Evolutionary conservation across 1,140 invertebrate species (phyloP), one percentile per base, ranked within the genome.

Genomic region (Bombus confusus): DNA sequence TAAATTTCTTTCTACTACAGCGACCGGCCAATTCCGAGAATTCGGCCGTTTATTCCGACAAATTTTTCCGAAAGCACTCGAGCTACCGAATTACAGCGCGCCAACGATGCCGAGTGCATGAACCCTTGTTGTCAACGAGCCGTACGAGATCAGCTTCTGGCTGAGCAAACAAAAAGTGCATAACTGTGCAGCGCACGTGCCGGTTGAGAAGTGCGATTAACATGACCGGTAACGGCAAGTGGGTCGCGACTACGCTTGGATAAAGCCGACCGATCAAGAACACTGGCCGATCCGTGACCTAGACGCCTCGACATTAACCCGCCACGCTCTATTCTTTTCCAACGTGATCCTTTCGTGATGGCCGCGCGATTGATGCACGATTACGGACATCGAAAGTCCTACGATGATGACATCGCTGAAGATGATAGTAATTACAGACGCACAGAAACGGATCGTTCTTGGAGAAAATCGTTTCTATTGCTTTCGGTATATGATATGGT

Each of bases 181-280:
- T 79, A 78, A 80, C 66, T 59, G 52, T 83, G 41, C 41, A 62
- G 25, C 15, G 37, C 66, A 89, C 37, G 52, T 47, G 64, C n/a
- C 39, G 12, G 72, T 31, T 68, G 71, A 62, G 76, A 74, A 64
- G 18, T 72, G 69, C 68, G 81, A 91, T 92, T 86, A 88, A 76
- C 85, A 87, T 92, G 85, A 90, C 86, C 91, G 86, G 85, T 89
- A 88, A 89, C 80, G 59, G 85, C 89, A 92, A 92, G 87, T 93
- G 78, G 92, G 90, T 92, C 92, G 89, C 77, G 87, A 84, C 85
- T 86, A 64, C 80, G 85, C 86, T 86, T 85, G 83, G 85, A 86
- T 89, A 89, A 89, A 87, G 37, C 13, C 75, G 75, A 86, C 86
- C 85, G 88, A 92, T 91, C 77, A 87, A 86, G 85, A 91, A 86